phyloP scores from a whole-genome alignment of 37 sponge, comb jelly and placozoan genomes.

The Ephydatia muelleri region DNA sequence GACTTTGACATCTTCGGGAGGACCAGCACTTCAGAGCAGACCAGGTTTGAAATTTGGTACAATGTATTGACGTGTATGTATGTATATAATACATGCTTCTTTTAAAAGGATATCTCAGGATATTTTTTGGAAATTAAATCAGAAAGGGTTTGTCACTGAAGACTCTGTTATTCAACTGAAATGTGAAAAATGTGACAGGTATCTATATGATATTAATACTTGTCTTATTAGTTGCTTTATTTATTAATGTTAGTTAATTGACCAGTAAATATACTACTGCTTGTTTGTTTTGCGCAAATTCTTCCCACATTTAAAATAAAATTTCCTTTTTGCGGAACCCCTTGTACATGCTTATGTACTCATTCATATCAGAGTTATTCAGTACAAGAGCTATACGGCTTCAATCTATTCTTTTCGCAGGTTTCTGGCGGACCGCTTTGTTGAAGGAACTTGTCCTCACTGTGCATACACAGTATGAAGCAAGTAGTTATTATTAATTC shows the following conservation, averaged over 20 bases:
- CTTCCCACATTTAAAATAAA: too few relatives aligned
- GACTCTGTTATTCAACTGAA: conserved; percentile 67
- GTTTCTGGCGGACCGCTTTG: conserved; percentile 87
- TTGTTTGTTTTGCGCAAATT: too few relatives aligned
- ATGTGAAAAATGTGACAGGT: conserved; percentile 67
- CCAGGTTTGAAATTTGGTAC: conserved; percentile 27
- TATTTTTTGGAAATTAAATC: conserved; percentile 77
- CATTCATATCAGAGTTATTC: too few relatives aligned
- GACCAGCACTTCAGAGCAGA: conserved; percentile 78
- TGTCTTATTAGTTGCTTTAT: too few relatives aligned
- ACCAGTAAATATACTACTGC: too few relatives aligned
- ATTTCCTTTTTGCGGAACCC: too few relatives aligned
- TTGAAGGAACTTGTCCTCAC: conserved; percentile 84
- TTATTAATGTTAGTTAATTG: too few relatives aligned
- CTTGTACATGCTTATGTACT: too few relatives aligned
- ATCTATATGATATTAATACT: neutral
- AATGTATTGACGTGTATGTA: too few relatives aligned
- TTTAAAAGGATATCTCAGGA: conserved; percentile 67
- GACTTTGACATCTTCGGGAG: conserved; percentile 83
- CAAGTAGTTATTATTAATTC: neutral
- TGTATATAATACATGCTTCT: too few relatives aligned
- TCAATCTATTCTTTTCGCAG: neutral
- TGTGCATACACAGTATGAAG: conserved; percentile 47
- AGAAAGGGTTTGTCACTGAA: conserved; percentile 55
- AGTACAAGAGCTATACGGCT: too few relatives aligned